A percentile compares a stretch with the other conserved stretches of the same genome.
Evolutionary conservation across 1,140 invertebrate species (phyloP).

Genomic region (Drosophila grimshawi): DNA sequence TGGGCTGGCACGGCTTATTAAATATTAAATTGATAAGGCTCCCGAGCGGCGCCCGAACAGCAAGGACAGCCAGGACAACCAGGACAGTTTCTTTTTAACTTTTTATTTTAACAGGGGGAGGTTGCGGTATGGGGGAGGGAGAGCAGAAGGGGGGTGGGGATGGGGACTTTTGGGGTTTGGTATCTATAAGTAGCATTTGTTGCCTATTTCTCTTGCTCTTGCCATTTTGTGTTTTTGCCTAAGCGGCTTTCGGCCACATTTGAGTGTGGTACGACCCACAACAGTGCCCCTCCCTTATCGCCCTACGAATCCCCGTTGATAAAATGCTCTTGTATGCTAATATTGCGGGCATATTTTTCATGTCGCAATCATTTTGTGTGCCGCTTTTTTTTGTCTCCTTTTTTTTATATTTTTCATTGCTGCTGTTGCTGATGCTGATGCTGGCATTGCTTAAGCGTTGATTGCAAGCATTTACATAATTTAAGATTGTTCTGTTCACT

Average conservation of each 20-base stretch:
- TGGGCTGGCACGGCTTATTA: constrained; percentile 69
- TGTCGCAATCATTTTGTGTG: constrained; percentile 71
- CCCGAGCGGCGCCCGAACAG: constrained; percentile 10
- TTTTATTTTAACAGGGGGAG: not conserved
- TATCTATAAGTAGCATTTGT: constrained; percentile 25
- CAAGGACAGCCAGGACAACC: too few relatives aligned
- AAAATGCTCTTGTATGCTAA: constrained; percentile 61
- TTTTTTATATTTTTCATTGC: constrained; percentile 23
- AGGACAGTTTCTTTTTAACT: constrained; percentile 20
- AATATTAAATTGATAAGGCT: constrained; percentile 81
- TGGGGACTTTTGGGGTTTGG: constrained; percentile 6
- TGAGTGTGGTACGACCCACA: constrained; percentile 15
- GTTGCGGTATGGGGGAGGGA: not conserved
- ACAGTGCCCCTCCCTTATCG: not conserved
- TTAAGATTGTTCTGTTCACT: constrained; percentile 63
- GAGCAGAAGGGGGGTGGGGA: not conserved
- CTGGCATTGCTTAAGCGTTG: constrained; percentile 69
- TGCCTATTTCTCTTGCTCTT: constrained; percentile 40
- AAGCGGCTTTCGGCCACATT: constrained; percentile 56
- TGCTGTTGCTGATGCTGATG: constrained; percentile 32
- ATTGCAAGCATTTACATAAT: constrained; percentile 83
- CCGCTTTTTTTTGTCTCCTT: constrained; percentile 22
- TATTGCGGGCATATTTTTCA: constrained; percentile 73
- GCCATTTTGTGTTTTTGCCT: constrained; percentile 37
- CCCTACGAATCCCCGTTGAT: constrained; percentile 1